Conservation (phyloP, 2,113 vertebrate species). For the Perca flavescens region DNA sequence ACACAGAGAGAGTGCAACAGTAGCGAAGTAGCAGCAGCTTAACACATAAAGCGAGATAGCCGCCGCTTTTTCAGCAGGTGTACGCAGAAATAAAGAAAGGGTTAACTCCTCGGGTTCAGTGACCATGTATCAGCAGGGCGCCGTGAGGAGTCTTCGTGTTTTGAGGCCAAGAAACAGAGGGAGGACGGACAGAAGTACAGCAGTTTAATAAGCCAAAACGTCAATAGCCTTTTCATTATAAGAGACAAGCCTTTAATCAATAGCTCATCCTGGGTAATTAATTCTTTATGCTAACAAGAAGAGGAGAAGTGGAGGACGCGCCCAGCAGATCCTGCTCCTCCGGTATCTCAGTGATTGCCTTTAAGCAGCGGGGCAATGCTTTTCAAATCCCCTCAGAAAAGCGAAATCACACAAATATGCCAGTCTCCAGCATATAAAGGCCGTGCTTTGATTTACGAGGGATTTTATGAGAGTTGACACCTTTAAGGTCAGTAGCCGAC, state of each 20-base stretch:
- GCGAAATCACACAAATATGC: background rate
- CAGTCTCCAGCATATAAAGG: conserved; percentile 5
- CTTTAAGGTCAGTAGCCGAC: conserved; percentile 38
- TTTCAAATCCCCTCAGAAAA: conserved; percentile 16
- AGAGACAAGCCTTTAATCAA: conserved; percentile 50
- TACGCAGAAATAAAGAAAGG: conserved; percentile 13
- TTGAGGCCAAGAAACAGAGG: background rate
- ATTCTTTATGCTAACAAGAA: conserved; percentile 50
- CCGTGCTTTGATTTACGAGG: conserved; percentile 25
- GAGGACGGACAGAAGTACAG: background rate
- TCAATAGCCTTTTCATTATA: conserved; percentile 60
- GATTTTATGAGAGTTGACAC: conserved; percentile 38
- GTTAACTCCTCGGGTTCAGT: conserved; percentile 3
- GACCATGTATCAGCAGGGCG: background rate
- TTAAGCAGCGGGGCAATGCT: background rate
- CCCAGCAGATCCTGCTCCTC: conserved; percentile 1
- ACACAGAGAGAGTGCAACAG: conserved; percentile 28
- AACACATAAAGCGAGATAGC: conserved; percentile 33
- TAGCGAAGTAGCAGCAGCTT: conserved; percentile 33
- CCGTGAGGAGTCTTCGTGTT: background rate
- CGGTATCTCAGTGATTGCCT: conserved; percentile 28
- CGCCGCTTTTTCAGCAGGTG: conserved; percentile 14
- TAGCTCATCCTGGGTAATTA: conserved; percentile 53
- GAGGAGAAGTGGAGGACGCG: conserved; percentile 21
- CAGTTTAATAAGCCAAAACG: conserved; percentile 38